Base-by-base conservation (phyloP, 2,888 invertebrate genomes). In the Ptilodon capucinus region DNA sequence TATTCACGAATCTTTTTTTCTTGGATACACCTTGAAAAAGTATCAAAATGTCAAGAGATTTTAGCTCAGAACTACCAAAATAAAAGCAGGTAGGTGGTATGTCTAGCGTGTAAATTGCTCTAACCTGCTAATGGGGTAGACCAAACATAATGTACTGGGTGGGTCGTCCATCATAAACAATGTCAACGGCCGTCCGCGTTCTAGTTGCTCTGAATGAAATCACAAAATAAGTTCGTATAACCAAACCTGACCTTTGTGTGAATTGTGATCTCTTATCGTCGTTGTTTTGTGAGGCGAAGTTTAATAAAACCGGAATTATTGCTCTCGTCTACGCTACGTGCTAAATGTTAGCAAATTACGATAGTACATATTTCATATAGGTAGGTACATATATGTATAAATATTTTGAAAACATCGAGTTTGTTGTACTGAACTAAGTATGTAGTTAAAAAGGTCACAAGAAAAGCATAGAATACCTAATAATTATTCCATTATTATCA, bases 261-360 rank as follows among this genome's bases (percentile, higher is more conserved):
- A 52, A 64, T 28, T n/a, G 14, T 32, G 32, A 18, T 36, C 65
- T 58, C 53, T 55, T 63, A 53, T 51, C 50, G 13, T 43, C 42
- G 46, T 57, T 51, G 43, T 49, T 53, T 51, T 35, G 40, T 38
- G 49, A 47, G 18, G 43, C 45, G 19, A 48, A 23, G 40, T 36
- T 38, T 16, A 40, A 50, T 23, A 44, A 51, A 60, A 19, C 32
- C 42, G 17, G 36, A 42, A 46, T 41, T 2, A 39, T 19, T 21
- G 39, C 35, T 43, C 40, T 40, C 5, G 43, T 39, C 28, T 21
- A 21, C 11, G 38, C 11, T n/a, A n/a, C n/a, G n/a, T n/a, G n/a
- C n/a, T n/a, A n/a, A n/a, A n/a, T n/a, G n/a, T n/a, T n/a, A n/a
- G n/a, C n/a, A n/a, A n/a, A n/a, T n/a, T n/a, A n/a, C n/a, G n/a